These are phyloP conservation scores for Erythrolamprus reginae DNA, from an alignment of 2,113 vertebrate species.

Conservation along the genomic window DNA sequence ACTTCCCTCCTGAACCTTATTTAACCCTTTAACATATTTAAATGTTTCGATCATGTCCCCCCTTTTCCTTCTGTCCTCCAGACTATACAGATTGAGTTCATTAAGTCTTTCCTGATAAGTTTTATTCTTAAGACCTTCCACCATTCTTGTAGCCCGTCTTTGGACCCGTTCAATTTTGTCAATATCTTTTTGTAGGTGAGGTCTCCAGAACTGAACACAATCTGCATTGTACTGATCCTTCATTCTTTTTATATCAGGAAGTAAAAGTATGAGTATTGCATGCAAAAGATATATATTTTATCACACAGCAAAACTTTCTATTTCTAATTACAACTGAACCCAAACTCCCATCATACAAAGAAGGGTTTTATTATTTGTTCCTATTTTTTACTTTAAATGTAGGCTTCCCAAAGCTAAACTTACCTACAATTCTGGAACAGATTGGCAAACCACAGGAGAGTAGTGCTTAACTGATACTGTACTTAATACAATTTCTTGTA, in stretches of 20 bases:
- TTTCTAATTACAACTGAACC: background rate
- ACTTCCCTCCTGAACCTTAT: too few relatives aligned
- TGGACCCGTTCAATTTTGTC: too few relatives aligned
- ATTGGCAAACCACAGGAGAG: fast-evolving
- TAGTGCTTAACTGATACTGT: background rate
- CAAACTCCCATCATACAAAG: background rate
- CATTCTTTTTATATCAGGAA: background rate
- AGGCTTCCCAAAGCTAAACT: background rate
- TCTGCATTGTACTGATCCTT: background rate
- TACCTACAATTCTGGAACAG: background rate
- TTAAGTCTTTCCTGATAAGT: too few relatives aligned
- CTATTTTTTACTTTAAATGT: background rate
- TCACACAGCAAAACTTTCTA: background rate
- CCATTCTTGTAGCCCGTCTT: too few relatives aligned
- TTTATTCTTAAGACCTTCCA: too few relatives aligned
- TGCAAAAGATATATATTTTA: background rate
- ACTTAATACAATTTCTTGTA: background rate
- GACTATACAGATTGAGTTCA: too few relatives aligned
- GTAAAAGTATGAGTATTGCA: background rate
- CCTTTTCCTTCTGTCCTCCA: too few relatives aligned
- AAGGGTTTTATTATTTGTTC: background rate
- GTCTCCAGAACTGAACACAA: too few relatives aligned
- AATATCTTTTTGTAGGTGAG: too few relatives aligned
- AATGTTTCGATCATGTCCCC: too few relatives aligned
- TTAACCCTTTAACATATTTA: too few relatives aligned